A percentile compares a stretch with the other conserved stretches of the same genome.
Evolutionary conservation across 2,797 vertebrate species (phyloP).

Genomic region (Rhodeus uyekii): DNA sequence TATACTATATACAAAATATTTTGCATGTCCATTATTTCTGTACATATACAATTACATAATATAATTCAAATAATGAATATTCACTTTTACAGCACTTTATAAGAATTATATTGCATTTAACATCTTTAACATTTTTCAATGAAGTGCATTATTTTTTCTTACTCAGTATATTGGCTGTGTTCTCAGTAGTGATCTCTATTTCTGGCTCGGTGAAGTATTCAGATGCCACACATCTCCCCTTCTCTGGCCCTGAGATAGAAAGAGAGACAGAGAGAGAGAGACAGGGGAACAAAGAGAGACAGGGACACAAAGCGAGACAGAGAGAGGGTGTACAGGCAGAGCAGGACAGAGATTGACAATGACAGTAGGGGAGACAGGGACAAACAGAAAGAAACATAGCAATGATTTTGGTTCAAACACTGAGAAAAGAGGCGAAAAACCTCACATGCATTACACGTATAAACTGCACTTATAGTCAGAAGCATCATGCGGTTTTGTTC

Average conservation of each 20-base stretch:
- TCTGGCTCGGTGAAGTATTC: slow-evolving; percentile 89
- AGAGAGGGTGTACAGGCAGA: slow-evolving; percentile 16
- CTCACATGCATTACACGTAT: slow-evolving; percentile 29
- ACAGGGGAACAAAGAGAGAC: slow-evolving; percentile 21
- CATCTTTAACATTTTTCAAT: not conserved
- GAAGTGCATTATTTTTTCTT: slow-evolving; percentile 58
- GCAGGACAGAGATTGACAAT: slow-evolving; percentile 22
- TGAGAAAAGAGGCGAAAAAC: slow-evolving; percentile 51
- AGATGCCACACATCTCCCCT: slow-evolving; percentile 84
- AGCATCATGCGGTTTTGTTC: not conserved
- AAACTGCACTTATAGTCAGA: not conserved
- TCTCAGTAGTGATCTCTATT: slow-evolving; percentile 88
- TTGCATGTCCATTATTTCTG: not conserved
- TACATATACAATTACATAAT: not conserved
- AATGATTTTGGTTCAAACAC: slow-evolving; percentile 44
- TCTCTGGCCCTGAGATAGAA: slow-evolving; percentile 69
- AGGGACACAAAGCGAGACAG: not conserved
- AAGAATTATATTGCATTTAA: not conserved
- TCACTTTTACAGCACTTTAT: not conserved
- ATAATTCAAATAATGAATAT: not conserved
- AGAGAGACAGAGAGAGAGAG: slow-evolving; percentile 35
- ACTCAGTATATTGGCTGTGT: slow-evolving; percentile 92
- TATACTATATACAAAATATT: no score
- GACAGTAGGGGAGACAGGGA: slow-evolving; percentile 30
- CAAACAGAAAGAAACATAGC: slow-evolving; percentile 40